Conservation (phyloP, 2,888 invertebrate species). For the Eupithecia tripunctaria region DNA sequence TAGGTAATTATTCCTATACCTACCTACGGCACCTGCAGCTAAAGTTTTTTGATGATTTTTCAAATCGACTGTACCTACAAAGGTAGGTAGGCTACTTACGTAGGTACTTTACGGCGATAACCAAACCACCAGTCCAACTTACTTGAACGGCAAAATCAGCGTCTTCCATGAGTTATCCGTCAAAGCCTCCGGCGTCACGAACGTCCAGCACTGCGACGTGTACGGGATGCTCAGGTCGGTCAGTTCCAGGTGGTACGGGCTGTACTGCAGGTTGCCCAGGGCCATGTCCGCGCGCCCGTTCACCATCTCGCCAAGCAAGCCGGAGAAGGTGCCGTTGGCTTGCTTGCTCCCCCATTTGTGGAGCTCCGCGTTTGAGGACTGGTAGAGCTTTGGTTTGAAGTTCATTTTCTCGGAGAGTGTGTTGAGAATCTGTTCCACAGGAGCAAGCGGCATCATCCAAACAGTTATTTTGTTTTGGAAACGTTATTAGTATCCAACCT, state of each 20-base stretch:
- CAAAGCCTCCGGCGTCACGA: conserved; percentile 91
- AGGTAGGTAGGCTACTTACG: no score
- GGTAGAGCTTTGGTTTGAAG: conserved; percentile 88
- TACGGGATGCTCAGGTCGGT: conserved; percentile 91
- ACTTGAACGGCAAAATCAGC: conserved; percentile 91
- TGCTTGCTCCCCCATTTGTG: conserved; percentile 88
- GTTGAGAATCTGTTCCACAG: conserved; percentile 84
- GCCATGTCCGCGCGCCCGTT: conserved; percentile 88
- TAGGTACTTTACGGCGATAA: not conserved
- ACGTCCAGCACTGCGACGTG: conserved; percentile 92
- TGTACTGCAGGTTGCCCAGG: conserved; percentile 91
- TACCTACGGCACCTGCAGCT: not conserved
- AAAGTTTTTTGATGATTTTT: not conserved
- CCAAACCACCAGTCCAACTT: conserved; percentile 47
- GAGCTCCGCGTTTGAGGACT: conserved; percentile 83
- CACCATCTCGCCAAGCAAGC: conserved; percentile 90
- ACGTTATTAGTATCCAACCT: no score
- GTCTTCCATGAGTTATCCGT: conserved; percentile 94
- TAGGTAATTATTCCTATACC: not conserved
- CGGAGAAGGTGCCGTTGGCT: conserved; percentile 87
- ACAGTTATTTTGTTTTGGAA: not conserved
- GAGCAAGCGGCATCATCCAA: not conserved
- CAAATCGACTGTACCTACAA: no score
- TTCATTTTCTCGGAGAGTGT: conserved; percentile 88
- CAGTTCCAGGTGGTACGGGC: conserved; percentile 86